Evolutionary conservation across 2,888 invertebrate genomes (phyloP).

Genomic region (Apeira syringaria): DNA sequence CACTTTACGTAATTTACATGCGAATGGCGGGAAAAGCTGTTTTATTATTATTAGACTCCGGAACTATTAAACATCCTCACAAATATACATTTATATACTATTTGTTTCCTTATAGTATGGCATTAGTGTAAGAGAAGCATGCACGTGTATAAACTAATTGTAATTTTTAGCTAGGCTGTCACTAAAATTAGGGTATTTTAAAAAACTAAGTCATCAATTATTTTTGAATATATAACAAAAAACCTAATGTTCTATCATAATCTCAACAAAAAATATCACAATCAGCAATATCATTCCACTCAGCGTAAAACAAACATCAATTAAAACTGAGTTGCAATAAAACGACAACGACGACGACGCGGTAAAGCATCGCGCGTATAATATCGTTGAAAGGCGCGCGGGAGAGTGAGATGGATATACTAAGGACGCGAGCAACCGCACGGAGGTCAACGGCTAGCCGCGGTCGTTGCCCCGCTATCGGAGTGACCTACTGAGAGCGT

Average conservation of each 20-base stretch:
- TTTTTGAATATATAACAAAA: no score
- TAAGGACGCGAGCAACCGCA: slow-evolving; percentile 73
- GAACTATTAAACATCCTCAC: no score
- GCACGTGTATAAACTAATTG: no score
- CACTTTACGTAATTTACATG: slow-evolving; percentile 21
- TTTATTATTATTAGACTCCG: no score
- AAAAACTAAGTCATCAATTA: no score
- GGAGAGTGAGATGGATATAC: slow-evolving; percentile 62
- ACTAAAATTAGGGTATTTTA: no score
- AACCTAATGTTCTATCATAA: slow-evolving; percentile 4
- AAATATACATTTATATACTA: no score
- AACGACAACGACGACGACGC: slow-evolving; percentile 56
- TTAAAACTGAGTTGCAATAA: slow-evolving; percentile 55
- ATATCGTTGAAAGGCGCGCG: slow-evolving; percentile 64
- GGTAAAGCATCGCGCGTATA: slow-evolving; percentile 60
- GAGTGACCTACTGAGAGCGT: slow-evolving; percentile 84
- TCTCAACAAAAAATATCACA: slow-evolving; percentile 14
- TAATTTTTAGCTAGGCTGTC: no score
- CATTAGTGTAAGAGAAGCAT: no score
- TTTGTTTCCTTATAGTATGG: no score
- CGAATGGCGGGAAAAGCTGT: slow-evolving; percentile 4
- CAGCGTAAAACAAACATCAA: slow-evolving; percentile 48
- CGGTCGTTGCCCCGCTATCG: slow-evolving; percentile 85
- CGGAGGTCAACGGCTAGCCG: slow-evolving; percentile 85
- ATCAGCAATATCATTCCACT: slow-evolving; percentile 39